Base-by-base conservation (phyloP, 2,797 vertebrate species). In the Triplophysa yarkandensis region DNA sequence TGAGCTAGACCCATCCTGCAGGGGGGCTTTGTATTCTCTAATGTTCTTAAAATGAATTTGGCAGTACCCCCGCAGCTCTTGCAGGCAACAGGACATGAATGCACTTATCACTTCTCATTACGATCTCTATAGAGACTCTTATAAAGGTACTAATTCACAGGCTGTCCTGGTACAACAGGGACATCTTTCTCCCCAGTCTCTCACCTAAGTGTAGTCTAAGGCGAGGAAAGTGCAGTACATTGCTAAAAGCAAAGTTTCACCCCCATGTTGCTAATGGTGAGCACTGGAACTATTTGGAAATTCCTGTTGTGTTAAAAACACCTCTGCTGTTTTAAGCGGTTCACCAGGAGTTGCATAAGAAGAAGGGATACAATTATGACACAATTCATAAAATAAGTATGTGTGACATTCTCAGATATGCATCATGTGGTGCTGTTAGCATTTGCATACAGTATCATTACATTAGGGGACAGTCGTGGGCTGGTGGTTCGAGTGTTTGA, bases 231-330 rank as follows among this genome's bases (percentile, higher is more conserved):
- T 73, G 21, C 60, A 50, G 52, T 48, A 68, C 43, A 68, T 66
- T 74, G 69, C 77, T 81, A 71, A 81, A 81, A 82, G 81, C 75
- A 79, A 73, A 76, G 74, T 77, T 77, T 55, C 52, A 62, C 58
- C 63, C 27, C 19, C 57, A 23, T 7, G 17, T 43, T 50, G 67
- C 36, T 71, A 71, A 66, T 62, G 44, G 27, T 17, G 34, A 61
- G 55, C 54, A 23, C 50, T n/a, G 71, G 62, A 62, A 66, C 11
- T n/a, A 16, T 28, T 55, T 58, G 62, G 23, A 21, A 17, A 57
- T 80, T 48, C 74, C 65, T 60, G 27, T 71, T 41, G 77, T 78
- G 61, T 70, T 71, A 50, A 82, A 71, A 17, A 21, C 7, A 23
- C 17, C 32, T 27, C 17, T 2, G 25, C 68, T 21, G 43, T 55